Evolutionary conservation across 2,888 invertebrate species (phyloP), one percentile per base, ranked within the genome.

Genomic region (Ormyrus pomaceus): DNA sequence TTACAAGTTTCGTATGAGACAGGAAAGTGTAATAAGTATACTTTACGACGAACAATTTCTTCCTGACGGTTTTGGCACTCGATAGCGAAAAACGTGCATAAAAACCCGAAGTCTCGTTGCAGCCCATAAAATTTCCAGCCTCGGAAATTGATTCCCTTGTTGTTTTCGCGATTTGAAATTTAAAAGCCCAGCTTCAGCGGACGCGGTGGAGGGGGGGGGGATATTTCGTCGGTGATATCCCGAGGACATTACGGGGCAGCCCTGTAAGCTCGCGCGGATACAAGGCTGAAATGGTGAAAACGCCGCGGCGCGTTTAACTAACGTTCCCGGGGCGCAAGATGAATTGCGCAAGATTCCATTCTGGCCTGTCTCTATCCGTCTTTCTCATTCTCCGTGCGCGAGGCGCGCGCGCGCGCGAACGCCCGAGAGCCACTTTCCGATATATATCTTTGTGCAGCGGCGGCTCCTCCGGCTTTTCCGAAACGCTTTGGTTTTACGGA

Each of bases 321-420:
- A 72, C 78, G 55, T 13, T 62, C 69, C 46, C 34, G 34, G 34
- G 34, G 34, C 58, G 5, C 77, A 77, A 77, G 75, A 77, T 71
- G 66, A 77, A 79, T 79, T 65, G 75, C 65, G 48, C 79, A 53
- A 75, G 79, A 79, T 75, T 79, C 79, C 70, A 75, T 79, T 79
- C 70, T 56, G 56, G 34, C 65, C 61, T 79, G 75, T 79, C 75
- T 71, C 79, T 69, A 79, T 79, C 58, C 75, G 69, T 79, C 79
- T 75, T 78, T 75, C 71, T 75, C 79, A 55, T 71, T 75, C 58
- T 62, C 58, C 34, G 13, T 8, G 53, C 34, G 34, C 19, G 19
- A 19, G 19, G 55, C 46, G 50, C 19, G 13, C 70, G 45, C 19
- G 19, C 19, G 19, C 19, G 19, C 19, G 19, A 11, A 19, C 48